Base-by-base conservation (phyloP, 2,888 invertebrate genomes). In the Cataglyphis cursor region DNA sequence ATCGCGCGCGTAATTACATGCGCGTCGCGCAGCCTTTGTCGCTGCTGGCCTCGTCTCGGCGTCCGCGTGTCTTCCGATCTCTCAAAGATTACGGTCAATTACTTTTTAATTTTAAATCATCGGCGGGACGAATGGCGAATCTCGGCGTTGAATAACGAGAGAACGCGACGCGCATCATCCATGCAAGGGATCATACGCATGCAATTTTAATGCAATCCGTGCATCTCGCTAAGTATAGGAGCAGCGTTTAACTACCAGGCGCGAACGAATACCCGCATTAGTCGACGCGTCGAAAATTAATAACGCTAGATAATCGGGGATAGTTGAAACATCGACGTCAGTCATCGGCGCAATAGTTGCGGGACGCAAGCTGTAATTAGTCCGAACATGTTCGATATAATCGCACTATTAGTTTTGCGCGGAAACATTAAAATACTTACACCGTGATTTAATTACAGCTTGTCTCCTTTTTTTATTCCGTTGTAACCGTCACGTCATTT, bases 1-100 rank as follows among this genome's bases (percentile, higher is more conserved):
- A 86, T 88, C 82, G 87, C 84, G 84, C 82, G 83, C 74, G 70
- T 89, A 89, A 89, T 89, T 89, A 81, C 87, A 87, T 28, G 28
- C 76, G 85, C 87, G 87, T 87, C 84, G 78, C 83, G 78, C 76
- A 76, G 61, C 5, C 61, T 84, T 80, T 41, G 5, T 81, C 65
- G 73, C 24, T n/a, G 72, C 44, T 31, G 57, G 31, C 35, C 21
- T 31, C 15, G 54, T 54, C 64, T 65, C 6, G 64, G 44, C 38
- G 18, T 57, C 57, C 57, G 66, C 78, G 85, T 44, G 6, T 86
- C 80, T 66, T 72, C 81, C 82, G 80, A 83, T 89, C 85, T 82
- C 81, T 18, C 84, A 61, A 78, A 88, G 82, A 88, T 88, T 87
- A 85, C 84, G 68, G 74, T 61, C 48, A 62, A 81, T 44, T 76